Percentiles rank a stretch among this genome's conserved stretches.
Evolutionary conservation across 2,888 invertebrate species (phyloP).

Genomic region (Choristoneura rosaceana): DNA sequence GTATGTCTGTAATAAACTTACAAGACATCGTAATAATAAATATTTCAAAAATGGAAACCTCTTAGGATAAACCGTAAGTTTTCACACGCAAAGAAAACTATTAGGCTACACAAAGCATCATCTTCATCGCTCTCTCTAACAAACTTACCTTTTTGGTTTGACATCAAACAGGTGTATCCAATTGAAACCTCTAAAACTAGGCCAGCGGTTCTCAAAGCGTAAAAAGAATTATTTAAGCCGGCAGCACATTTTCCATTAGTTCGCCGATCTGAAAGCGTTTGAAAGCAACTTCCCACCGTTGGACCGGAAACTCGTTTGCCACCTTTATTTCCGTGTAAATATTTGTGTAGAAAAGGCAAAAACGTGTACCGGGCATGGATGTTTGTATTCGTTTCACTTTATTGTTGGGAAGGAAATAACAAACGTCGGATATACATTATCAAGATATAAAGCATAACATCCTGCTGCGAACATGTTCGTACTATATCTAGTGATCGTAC

Average conservation of each 20-base stretch:
- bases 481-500: neutral
- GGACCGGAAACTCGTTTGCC: conserved; percentile 35
- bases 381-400: conserved; percentile 15
- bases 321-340: conserved; percentile 22
- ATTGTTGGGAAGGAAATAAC: conserved; percentile 11
- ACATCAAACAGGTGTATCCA: conserved; percentile 2
- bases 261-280: conserved; percentile 31
- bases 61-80: neutral
- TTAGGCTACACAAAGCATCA: neutral
- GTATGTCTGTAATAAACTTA: too few species aligned
- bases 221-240: conserved; percentile 35
- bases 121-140: conserved; percentile 1
- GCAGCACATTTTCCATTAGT: conserved; percentile 34
- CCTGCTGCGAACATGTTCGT: neutral
- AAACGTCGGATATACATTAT: conserved; percentile 10
- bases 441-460: neutral
- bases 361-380: conserved; percentile 6
- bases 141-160: conserved; percentile 4
- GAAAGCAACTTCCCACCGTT: conserved; percentile 29
- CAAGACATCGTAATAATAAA: too few species aligned
- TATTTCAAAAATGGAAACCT: too few species aligned
- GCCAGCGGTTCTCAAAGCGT: conserved; percentile 29
- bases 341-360: conserved; percentile 25
- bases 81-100: neutral
- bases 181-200: conserved; percentile 30